Percentiles rank a stretch among this genome's conserved stretches.
These are phyloP conservation scores for Tenrec ecaudatus DNA, from an alignment of 2,113 vertebrate genomes.

Conservation along the genomic window DNA sequence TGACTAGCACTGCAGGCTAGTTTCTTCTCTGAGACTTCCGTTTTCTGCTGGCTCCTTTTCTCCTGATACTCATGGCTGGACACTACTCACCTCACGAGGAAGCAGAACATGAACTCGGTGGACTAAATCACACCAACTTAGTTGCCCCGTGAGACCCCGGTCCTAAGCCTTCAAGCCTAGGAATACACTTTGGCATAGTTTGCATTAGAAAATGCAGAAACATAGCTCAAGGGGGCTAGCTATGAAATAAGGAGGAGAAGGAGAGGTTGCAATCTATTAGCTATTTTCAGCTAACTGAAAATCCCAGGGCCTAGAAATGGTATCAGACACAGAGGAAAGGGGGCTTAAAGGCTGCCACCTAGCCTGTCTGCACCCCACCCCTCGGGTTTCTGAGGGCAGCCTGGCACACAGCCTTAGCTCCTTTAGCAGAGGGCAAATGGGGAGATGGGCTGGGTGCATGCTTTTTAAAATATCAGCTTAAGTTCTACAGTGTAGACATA, in stretches of 20 bases:
- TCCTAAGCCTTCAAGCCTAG: neutral
- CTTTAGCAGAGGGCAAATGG: neutral
- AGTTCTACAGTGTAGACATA: neutral
- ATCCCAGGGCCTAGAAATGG: neutral
- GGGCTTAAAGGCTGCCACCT: neutral
- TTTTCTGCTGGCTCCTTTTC: neutral
- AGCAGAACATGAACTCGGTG: neutral
- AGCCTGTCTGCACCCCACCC: neutral
- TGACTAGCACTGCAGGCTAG: no score
- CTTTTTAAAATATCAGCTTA: slow-evolving; percentile 20
- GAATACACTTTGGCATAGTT: neutral
- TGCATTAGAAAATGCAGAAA: neutral
- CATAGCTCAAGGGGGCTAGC: slow-evolving; percentile 20
- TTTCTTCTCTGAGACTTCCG: neutral
- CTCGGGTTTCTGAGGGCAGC: neutral
- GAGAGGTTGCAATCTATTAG: neutral
- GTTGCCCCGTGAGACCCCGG: neutral
- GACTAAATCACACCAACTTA: neutral
- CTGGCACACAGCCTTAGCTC: neutral
- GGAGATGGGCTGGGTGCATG: neutral
- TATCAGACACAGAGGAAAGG: neutral
- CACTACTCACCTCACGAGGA: neutral
- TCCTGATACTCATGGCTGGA: neutral
- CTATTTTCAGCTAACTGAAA: neutral
- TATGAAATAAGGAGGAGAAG: neutral